Evolutionary conservation across 2,113 vertebrate species (phyloP).

Genomic region (Trogon surrucura): DNA sequence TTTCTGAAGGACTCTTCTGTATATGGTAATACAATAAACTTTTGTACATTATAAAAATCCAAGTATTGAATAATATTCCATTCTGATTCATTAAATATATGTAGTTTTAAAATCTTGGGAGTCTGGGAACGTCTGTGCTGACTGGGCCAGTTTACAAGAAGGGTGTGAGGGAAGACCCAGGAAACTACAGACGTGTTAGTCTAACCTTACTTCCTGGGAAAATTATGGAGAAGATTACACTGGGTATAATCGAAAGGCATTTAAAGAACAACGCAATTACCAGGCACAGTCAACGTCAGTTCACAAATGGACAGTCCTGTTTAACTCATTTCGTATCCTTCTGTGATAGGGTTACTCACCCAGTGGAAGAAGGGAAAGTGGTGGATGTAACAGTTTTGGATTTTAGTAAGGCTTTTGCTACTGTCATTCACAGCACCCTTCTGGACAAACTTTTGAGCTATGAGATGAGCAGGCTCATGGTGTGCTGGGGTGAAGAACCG

Average conservation of each 20-base stretch:
- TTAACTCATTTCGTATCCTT: neutral
- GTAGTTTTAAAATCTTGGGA: neutral
- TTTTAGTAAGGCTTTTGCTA: neutral
- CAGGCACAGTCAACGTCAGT: neutral
- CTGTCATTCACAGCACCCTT: neutral
- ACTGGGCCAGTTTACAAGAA: neutral
- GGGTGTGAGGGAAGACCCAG: neutral
- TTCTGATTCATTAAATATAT: neutral
- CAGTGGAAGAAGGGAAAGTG: neutral
- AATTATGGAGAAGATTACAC: neutral
- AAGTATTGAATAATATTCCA: neutral
- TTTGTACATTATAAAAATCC: neutral
- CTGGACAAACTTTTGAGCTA: neutral
- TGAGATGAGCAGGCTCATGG: neutral
- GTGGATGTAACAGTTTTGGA: neutral
- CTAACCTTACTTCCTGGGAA: conserved; percentile 9
- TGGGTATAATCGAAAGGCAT: neutral
- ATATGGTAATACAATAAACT: neutral
- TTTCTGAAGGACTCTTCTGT: neutral
- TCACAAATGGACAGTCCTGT: conserved; percentile 2
- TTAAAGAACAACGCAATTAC: neutral
- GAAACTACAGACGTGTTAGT: neutral
- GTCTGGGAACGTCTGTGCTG: neutral
- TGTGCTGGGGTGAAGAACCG: neutral
- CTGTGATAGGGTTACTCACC: neutral